Conservation (phyloP, 2,888 invertebrate genomes). For the Scaptomyza caliginosa region DNA sequence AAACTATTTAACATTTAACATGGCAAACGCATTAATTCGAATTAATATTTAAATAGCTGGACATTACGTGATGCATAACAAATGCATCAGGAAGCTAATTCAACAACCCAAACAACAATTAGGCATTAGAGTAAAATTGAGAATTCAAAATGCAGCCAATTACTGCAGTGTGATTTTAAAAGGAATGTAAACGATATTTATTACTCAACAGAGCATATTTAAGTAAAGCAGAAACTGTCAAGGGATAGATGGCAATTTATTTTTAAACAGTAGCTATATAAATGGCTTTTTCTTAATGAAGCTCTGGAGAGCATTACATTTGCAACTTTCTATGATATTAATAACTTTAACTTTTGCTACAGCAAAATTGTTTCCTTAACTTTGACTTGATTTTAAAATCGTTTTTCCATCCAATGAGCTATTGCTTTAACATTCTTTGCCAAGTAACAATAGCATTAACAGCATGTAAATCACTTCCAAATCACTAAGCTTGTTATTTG, state of each 20-base stretch:
- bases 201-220: background rate
- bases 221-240: background rate
- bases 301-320: background rate
- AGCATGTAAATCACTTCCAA: slow-evolving; percentile 20
- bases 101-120: background rate
- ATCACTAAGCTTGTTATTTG: slow-evolving; percentile 9
- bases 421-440: background rate
- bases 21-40: slow-evolving; percentile 38
- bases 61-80: slow-evolving; percentile 7
- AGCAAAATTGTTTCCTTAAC: no score
- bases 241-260: background rate
- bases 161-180: background rate
- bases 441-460: slow-evolving; percentile 7
- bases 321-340: no score
- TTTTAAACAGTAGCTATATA: background rate
- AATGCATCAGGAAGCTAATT: slow-evolving; percentile 19
- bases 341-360: no score
- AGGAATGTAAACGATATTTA: background rate
- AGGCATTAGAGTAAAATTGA: background rate
- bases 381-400: background rate
- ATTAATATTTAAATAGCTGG: slow-evolving; percentile 53
- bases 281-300: no score
- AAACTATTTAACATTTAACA: slow-evolving; percentile 9
- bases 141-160: background rate
- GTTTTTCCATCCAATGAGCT: slow-evolving; percentile 1